phyloP scores from a whole-genome alignment of 2,797 vertebrate species.

The Coregonus suidteri region DNA sequence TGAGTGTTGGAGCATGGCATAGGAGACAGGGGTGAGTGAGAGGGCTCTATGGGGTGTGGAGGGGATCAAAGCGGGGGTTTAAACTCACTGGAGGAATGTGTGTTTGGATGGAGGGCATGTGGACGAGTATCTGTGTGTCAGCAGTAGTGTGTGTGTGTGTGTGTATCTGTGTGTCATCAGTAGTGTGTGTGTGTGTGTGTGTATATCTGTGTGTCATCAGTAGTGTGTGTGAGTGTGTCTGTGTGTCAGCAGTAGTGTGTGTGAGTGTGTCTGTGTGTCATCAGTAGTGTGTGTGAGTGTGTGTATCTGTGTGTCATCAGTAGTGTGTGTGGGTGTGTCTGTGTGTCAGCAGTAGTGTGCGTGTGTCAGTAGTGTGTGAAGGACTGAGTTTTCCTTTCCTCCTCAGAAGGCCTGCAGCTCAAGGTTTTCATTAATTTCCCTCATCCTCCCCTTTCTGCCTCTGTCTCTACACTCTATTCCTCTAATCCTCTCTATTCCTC shows the following conservation, averaged over 20 bases:
- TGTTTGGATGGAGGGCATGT: not conserved
- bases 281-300: too few relatives aligned
- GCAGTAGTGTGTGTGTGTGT: too few relatives aligned
- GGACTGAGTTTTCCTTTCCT: slow-evolving; percentile 51
- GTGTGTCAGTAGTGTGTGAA: slow-evolving; percentile 47
- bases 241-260: slow-evolving; percentile 21
- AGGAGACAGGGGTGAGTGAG: not conserved
- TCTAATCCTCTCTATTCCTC: not conserved
- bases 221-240: not conserved
- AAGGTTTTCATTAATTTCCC: slow-evolving; percentile 59
- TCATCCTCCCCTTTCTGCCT: slow-evolving; percentile 37
- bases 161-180: too few relatives aligned
- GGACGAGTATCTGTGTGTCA: too few relatives aligned
- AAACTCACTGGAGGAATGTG: not conserved
- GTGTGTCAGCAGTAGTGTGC: not conserved
- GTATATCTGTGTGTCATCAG: too few relatives aligned
- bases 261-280: not conserved
- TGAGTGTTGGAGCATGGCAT: not conserved
- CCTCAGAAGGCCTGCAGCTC: slow-evolving; percentile 57
- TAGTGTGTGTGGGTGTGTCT: too few relatives aligned
- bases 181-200: too few relatives aligned
- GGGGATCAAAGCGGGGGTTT: not conserved
- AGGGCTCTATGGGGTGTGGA: not conserved
- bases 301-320: too few relatives aligned
- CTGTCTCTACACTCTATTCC: slow-evolving; percentile 23